Conservation (phyloP, 2,888 invertebrate genomes). For the Opisthograptis luteolata region DNA sequence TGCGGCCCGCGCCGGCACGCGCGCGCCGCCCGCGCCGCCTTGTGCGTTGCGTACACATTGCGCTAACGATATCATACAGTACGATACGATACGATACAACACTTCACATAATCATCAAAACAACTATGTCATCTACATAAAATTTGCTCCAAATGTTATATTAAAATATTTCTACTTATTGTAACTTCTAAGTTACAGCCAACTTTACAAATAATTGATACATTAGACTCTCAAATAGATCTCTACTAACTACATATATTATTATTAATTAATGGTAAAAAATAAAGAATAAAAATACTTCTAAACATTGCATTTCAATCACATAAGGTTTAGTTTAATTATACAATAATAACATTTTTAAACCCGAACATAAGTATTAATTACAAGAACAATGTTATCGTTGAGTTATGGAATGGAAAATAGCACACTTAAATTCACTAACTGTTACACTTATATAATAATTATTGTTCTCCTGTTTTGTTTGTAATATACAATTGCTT, state of each 20-base stretch:
- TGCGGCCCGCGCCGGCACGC: constrained; percentile 17
- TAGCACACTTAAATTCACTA: constrained; percentile 85
- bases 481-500: constrained; percentile 82
- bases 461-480: constrained; percentile 84
- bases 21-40: constrained; percentile 47
- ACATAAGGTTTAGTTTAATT: constrained; percentile 84
- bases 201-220: constrained; percentile 85
- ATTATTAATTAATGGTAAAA: constrained; percentile 83
- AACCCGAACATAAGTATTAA: constrained; percentile 79
- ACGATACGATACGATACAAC: constrained; percentile 75
- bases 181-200: constrained; percentile 85
- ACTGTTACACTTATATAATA: constrained; percentile 84
- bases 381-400: constrained; percentile 83
- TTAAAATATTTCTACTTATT: constrained; percentile 84
- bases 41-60: constrained; percentile 83
- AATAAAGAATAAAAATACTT: constrained; percentile 85
- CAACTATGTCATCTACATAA: constrained; percentile 84
- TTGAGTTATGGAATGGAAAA: constrained; percentile 84
- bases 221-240: constrained; percentile 85
- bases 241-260: constrained; percentile 75
- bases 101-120: constrained; percentile 83
- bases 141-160: constrained; percentile 84
- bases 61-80: constrained; percentile 69
- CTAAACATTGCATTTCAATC: constrained; percentile 85
- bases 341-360: constrained; percentile 83